Conservation (phyloP, 2,797 vertebrate species). For the Clamator glandarius region DNA sequence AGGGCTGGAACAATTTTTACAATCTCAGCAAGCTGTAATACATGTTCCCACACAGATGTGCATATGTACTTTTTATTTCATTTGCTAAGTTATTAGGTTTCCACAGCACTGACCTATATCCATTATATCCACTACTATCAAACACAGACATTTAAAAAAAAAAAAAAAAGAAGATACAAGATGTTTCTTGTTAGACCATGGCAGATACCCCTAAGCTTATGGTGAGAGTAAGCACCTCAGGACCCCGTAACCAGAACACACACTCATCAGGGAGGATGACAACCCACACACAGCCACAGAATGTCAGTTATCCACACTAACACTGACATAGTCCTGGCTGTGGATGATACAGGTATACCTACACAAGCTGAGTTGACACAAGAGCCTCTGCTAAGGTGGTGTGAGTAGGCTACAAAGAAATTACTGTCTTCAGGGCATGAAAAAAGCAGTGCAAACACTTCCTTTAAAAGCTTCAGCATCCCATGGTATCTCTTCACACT, state of each 20-base stretch:
- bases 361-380: neutral
- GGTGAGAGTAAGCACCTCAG: neutral
- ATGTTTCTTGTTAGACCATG: neutral
- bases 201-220: neutral
- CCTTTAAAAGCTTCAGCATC: neutral
- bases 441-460: neutral
- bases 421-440: neutral
- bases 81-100: neutral
- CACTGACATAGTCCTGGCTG: rapidly evolving
- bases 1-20: neutral
- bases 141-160: neutral
- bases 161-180: neutral
- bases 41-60: neutral
- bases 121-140: neutral
- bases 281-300: neutral
- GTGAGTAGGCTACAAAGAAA: neutral
- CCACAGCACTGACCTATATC: neutral
- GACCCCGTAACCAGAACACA: rapidly evolving
- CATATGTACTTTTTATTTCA: neutral
- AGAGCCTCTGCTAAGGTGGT: neutral
- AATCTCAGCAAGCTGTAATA: neutral
- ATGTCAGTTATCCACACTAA: rapidly evolving
- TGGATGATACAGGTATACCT: neutral
- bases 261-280: rapidly evolving
- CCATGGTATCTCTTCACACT: neutral